Conservation (phyloP, 2,113 vertebrate species). For the Donacobius atricapilla region DNA sequence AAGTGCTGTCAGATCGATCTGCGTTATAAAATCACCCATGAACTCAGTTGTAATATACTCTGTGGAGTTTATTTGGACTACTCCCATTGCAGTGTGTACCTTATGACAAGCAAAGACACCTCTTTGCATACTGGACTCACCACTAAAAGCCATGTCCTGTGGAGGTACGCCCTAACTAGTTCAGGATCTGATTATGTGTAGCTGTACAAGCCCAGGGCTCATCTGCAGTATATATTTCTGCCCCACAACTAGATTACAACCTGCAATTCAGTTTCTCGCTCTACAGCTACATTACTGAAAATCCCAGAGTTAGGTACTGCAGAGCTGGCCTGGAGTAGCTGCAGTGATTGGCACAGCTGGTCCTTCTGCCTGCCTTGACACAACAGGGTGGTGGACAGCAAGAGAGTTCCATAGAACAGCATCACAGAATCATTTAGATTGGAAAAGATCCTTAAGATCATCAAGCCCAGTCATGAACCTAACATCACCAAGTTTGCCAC, state of each 20-base stretch:
- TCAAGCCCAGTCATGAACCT: background rate
- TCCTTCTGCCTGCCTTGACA: background rate
- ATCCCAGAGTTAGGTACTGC: background rate
- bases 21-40: background rate
- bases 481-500: background rate
- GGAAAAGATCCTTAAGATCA: background rate
- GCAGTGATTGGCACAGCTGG: background rate
- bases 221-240: fast-evolving
- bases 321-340: background rate
- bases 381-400: background rate
- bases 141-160: background rate
- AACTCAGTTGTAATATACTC: background rate
- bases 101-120: background rate
- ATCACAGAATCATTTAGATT: background rate
- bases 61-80: background rate
- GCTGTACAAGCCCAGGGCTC: background rate
- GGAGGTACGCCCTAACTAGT: background rate
- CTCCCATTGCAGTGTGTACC: background rate
- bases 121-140: background rate
- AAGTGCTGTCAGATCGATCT: background rate
- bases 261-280: background rate
- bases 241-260: background rate
- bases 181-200: background rate
- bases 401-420: fast-evolving
- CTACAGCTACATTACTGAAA: background rate